These are phyloP conservation scores for Conomelus anceps DNA, from an alignment of 2,888 invertebrate species.

Conservation along the genomic window DNA sequence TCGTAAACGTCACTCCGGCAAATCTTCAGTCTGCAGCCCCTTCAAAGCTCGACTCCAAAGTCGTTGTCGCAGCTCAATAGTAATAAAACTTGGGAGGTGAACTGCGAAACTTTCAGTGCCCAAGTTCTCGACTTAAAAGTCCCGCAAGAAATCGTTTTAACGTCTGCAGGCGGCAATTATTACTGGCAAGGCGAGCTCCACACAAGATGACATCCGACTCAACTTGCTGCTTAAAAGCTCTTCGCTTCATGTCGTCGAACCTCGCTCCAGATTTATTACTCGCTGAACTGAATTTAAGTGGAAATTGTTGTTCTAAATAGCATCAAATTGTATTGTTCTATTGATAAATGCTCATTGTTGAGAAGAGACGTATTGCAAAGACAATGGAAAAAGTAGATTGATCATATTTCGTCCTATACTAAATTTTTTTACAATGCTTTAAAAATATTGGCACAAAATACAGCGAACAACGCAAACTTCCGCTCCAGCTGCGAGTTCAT, in stretches of 20 bases:
- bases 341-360: too few relatives aligned
- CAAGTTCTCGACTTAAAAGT: not conserved
- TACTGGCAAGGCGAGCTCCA: not conserved
- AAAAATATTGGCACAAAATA: too few relatives aligned
- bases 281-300: not conserved
- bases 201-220: too few relatives aligned
- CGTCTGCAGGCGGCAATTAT: not conserved
- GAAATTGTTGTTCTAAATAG: not conserved
- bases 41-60: not conserved
- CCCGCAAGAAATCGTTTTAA: not conserved
- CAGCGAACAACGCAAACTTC: too few relatives aligned
- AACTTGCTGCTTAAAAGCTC: not conserved
- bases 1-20: not conserved
- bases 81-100: not conserved
- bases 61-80: not conserved
- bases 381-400: too few relatives aligned
- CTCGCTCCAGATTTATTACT: not conserved
- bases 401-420: too few relatives aligned
- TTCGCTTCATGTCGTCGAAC: not conserved
- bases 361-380: too few relatives aligned
- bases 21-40: not conserved
- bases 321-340: not conserved
- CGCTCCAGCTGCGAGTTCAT: too few relatives aligned
- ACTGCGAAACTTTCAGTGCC: not conserved
- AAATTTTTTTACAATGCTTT: too few relatives aligned